These are phyloP conservation scores for Thamnophis elegans DNA, from an alignment of 2,797 vertebrate genomes.

Conservation along the genomic window DNA sequence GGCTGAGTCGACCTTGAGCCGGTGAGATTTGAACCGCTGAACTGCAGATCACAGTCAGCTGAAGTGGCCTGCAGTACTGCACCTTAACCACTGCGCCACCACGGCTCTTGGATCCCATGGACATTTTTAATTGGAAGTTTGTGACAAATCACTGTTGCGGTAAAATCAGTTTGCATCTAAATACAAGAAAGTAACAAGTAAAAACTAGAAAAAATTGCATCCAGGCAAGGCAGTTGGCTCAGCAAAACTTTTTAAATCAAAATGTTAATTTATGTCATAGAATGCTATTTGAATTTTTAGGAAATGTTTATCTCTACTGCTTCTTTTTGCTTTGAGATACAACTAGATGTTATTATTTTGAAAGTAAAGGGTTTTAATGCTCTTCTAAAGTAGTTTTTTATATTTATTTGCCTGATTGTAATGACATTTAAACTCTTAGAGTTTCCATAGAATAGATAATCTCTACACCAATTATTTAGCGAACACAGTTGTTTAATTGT, in stretches of 20 bases:
- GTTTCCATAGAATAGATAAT: conserved; percentile 22
- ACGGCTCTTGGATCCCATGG: background rate
- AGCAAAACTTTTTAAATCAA: background rate
- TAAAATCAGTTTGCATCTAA: background rate
- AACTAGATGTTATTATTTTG: conserved; percentile 21
- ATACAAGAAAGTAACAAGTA: background rate
- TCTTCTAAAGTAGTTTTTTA: conserved; percentile 40
- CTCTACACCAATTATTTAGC: background rate
- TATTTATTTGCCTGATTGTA: conserved; percentile 24
- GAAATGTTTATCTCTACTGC: conserved; percentile 26
- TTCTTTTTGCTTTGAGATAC: conserved; percentile 43
- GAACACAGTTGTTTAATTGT: background rate
- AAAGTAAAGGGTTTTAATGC: conserved; percentile 21
- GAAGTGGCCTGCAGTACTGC: too few relatives aligned
- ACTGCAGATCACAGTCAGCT: too few relatives aligned
- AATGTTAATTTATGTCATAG: conserved; percentile 22
- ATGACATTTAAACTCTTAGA: conserved; percentile 11
- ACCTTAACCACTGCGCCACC: too few relatives aligned
- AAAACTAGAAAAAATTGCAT: background rate
- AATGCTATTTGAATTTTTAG: conserved; percentile 21
- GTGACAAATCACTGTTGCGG: background rate
- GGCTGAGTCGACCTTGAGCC: too few relatives aligned
- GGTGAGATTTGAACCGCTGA: too few relatives aligned
- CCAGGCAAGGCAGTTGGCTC: background rate
- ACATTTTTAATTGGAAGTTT: background rate